These are phyloP conservation scores for Stegastes partitus DNA, from an alignment of 2,113 vertebrate genomes.

Conservation along the genomic window DNA sequence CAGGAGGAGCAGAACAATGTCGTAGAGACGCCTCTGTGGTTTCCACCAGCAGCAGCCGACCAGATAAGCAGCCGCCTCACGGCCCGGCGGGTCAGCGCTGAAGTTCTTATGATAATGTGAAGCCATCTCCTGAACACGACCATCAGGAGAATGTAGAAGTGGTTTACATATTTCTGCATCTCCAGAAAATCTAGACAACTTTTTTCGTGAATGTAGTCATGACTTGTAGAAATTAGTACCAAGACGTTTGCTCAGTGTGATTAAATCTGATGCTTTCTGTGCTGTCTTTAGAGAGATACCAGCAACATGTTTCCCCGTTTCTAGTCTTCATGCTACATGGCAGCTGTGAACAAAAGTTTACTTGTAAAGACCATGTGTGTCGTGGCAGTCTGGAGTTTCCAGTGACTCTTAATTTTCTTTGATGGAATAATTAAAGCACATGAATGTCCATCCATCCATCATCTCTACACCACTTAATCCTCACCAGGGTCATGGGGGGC, in stretches of 20 bases:
- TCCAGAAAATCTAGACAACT: too few species aligned
- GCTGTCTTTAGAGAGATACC: not conserved
- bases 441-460: too few species aligned
- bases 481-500: too few species aligned
- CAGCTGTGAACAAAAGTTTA: too few species aligned
- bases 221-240: not conserved
- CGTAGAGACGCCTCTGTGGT: not conserved
- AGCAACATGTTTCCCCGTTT: not conserved
- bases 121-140: not conserved
- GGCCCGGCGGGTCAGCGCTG: not conserved
- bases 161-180: not conserved
- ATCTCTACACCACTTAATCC: too few species aligned
- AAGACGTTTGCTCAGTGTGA: not conserved
- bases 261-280: not conserved
- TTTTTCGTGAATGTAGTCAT: not conserved
- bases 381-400: too few species aligned
- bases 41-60: not conserved
- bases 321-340: not conserved
- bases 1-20: not conserved
- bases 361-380: too few species aligned
- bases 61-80: conserved; percentile 11
- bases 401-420: too few species aligned
- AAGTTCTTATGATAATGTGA: not conserved
- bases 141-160: not conserved
- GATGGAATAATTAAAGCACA: too few species aligned